Evolutionary conservation across 1,140 invertebrate genomes (phyloP).

Genomic region (Dryas iulia): DNA sequence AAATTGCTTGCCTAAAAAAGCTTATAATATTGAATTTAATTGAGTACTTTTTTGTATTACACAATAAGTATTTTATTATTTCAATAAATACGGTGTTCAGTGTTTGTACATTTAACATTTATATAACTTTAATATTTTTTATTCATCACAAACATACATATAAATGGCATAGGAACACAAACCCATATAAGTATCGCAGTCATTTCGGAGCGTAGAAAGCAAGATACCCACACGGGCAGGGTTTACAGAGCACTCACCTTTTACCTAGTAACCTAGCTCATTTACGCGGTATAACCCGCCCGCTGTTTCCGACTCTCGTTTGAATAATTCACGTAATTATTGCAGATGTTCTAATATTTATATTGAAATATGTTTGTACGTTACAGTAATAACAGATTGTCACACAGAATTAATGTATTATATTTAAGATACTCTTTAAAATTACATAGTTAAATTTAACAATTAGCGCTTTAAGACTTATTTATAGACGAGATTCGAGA

Average conservation of each 20-base stretch:
- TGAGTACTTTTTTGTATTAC: too few species aligned
- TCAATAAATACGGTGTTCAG: too few species aligned
- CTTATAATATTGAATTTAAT: too few species aligned
- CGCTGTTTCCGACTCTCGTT: slow-evolving; percentile 25
- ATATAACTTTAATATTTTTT: too few species aligned
- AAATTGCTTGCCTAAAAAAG: too few species aligned
- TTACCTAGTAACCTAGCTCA: slow-evolving; percentile 33
- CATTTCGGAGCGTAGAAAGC: slow-evolving; percentile 31
- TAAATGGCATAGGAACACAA: not conserved
- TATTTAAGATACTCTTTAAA: too few species aligned
- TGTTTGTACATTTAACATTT: too few species aligned
- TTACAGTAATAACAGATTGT: not conserved
- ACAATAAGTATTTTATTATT: too few species aligned
- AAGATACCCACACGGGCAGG: slow-evolving; percentile 22
- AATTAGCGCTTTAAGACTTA: too few species aligned
- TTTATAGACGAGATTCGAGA: too few species aligned
- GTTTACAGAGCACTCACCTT: slow-evolving; percentile 36
- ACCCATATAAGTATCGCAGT: not conserved
- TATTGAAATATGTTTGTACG: not conserved
- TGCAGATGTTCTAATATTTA: slow-evolving; percentile 1
- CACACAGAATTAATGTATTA: not conserved
- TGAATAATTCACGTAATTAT: slow-evolving; percentile 20
- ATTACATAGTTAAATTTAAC: too few species aligned
- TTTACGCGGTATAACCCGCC: slow-evolving; percentile 17
- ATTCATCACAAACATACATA: too few species aligned